phyloP scores from a whole-genome alignment of 2,797 vertebrate genomes.

The Onychomys leucogaster region DNA sequence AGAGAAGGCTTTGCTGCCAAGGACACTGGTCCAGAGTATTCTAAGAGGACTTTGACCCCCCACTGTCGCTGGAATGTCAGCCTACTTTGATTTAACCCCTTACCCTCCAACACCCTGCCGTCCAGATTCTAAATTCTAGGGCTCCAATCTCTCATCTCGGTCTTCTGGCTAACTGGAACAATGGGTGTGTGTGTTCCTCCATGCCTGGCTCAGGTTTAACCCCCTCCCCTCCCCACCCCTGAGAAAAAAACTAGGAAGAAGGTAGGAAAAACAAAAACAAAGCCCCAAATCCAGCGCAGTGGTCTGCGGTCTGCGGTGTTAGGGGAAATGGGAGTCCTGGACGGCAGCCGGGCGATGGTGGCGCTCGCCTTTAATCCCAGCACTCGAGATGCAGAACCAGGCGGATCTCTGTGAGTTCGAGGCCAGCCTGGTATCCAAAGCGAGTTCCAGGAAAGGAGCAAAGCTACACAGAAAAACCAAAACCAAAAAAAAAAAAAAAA shows the following conservation, averaged over 20 bases:
- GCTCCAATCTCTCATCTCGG: neutral
- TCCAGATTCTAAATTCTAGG: neutral
- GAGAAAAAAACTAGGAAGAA: neutral
- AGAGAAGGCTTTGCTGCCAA: conserved; percentile 26
- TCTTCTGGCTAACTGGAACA: neutral
- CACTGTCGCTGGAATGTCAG: neutral
- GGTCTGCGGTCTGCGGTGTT: neutral
- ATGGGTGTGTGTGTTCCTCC: no score
- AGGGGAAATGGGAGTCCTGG: neutral
- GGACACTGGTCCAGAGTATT: neutral
- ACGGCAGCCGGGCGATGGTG: no score
- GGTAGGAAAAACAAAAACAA: neutral
- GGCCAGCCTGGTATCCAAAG: no score
- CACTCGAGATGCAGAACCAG: no score
- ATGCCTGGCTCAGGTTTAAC: neutral
- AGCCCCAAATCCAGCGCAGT: neutral
- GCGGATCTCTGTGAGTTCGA: no score
- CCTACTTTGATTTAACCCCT: conserved; percentile 30
- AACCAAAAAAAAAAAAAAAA: no score
- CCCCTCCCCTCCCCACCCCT: neutral
- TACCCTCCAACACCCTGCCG: no score
- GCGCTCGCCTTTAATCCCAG: no score
- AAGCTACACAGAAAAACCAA: no score
- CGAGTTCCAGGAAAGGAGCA: no score
- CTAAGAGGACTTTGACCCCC: conserved; percentile 33